Conservation (phyloP, 1,140 invertebrate species). For the Bombus terrestris region DNA sequence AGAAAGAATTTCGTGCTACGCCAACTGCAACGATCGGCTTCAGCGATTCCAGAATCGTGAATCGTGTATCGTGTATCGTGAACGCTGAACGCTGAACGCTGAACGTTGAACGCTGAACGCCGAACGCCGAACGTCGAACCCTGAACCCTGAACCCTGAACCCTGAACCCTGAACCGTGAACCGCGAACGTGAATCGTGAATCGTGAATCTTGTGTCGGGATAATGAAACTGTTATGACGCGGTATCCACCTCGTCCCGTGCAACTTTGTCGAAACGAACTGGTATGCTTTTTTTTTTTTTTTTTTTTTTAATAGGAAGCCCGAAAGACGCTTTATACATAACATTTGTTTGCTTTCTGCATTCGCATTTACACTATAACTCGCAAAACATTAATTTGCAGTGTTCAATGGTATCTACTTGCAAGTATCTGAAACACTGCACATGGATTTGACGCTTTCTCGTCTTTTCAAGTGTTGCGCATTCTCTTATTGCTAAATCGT, state of each 20-base stretch:
- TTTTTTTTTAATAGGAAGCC: constrained; percentile 55
- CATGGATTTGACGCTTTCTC: constrained; percentile 2
- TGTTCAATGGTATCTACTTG: constrained; percentile 66
- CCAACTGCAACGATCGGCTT: neutral
- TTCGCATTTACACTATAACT: constrained; percentile 61
- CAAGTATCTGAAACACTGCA: constrained; percentile 43
- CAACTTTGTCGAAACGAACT: constrained; percentile 43
- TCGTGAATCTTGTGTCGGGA: neutral
- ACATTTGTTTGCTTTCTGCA: constrained; percentile 48
- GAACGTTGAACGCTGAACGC: no score
- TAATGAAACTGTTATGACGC: neutral
- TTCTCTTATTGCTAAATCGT: constrained; percentile 57
- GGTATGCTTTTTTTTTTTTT: constrained; percentile 18
- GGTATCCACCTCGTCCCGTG: constrained; percentile 30
- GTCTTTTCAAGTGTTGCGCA: neutral
- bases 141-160: no score
- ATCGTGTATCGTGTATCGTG: neutral
- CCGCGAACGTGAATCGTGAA: no score
- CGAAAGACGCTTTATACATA: constrained; percentile 59
- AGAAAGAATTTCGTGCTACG: neutral
- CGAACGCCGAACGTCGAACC: no score
- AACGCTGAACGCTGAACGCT: no score
- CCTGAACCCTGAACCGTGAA: rapidly evolving
- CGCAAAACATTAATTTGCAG: constrained; percentile 55
- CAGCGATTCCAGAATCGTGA: neutral